A percentile compares a stretch with the other conserved stretches of the same genome.
These are phyloP conservation scores for Myripristis jacobus DNA, from an alignment of 2,797 vertebrate species.

Conservation along the genomic window DNA sequence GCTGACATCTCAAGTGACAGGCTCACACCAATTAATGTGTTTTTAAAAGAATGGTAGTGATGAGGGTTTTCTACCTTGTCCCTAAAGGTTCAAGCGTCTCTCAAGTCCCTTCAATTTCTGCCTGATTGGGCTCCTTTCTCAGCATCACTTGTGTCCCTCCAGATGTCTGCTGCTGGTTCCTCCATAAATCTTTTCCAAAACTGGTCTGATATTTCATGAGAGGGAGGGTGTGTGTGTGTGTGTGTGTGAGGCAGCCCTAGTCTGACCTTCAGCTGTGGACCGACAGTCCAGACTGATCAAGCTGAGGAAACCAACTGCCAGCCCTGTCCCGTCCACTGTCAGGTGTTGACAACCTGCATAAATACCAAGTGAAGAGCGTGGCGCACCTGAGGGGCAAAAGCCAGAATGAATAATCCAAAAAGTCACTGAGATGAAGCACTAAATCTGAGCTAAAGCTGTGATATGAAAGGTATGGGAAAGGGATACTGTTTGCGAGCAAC, in stretches of 20 bases:
- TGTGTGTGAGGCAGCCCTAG: conserved; percentile 21
- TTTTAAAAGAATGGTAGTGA: neutral
- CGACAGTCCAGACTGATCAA: conserved; percentile 62
- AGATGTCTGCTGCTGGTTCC: conserved; percentile 51
- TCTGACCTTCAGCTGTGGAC: conserved; percentile 74
- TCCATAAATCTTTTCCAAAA: conserved; percentile 61
- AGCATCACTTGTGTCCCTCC: conserved; percentile 29
- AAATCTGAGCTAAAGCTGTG: conserved; percentile 28
- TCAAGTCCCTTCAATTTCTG: conserved; percentile 30
- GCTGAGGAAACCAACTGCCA: conserved; percentile 51
- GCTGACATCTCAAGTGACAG: neutral
- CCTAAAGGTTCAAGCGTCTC: neutral
- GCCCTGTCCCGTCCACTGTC: conserved; percentile 58
- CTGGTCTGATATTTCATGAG: conserved; percentile 42
- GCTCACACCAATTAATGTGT: neutral
- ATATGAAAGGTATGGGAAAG: conserved; percentile 20
- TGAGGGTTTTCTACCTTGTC: no score
- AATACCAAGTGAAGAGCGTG: conserved; percentile 54
- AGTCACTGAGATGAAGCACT: conserved; percentile 49
- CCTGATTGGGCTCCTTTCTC: conserved; percentile 30
- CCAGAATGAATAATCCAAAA: conserved; percentile 49
- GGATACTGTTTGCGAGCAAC: neutral
- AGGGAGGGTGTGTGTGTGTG: conserved; percentile 5
- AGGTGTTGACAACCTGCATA: conserved; percentile 77
- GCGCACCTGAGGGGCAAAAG: conserved; percentile 62